Evolutionary conservation across 2,888 invertebrate species (phyloP), one percentile per base, ranked within the genome.

Genomic region (Ophion obscuratus): DNA sequence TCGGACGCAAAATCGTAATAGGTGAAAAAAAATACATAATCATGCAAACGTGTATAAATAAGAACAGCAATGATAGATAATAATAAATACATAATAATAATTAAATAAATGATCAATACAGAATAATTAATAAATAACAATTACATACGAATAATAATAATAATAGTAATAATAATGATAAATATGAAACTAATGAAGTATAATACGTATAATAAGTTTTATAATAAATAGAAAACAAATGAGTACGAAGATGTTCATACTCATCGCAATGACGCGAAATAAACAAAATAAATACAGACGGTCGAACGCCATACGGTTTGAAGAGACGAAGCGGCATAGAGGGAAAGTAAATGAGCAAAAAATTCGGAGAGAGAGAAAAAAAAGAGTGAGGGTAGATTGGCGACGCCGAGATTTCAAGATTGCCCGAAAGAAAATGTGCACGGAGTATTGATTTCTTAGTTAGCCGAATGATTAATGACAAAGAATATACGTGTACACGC

Each of bases 401-500:
- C 27, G 24, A 70, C 36, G 47, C 47, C 11, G 70, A 70, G 70
- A 66, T 81, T 77, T 76, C 53, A 44, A 66, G 57, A 71, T 66
- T 27, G 44, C 47, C 27, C 14, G 57, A 27, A 36, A 53, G 68
- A 44, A 83, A 66, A 81, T 36, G 59, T 47, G 77, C 57, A 57
- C 20, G 70, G 31, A 74, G 44, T 85, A 85, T 85, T 80, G 85
- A 85, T 85, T 85, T 83, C 83, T 85, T 80, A 85, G 80, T 85
- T 83, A 85, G 80, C 61, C 20, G 62, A 83, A 83, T 85, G 85
- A 85, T 86, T 86, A 86, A 86, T 83, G 83, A 81, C 80, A 44
- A 62, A 3, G 27, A 70, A 61, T 31, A 62, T 27, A 75, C 74
- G 71, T 70, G 66, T 47, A 59, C 68, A 61, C 24, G 17, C 47